A percentile compares a stretch with the other conserved stretches of the same genome.
phyloP scores from a whole-genome alignment of 2,888 invertebrate species.

The Idaea aversata region DNA sequence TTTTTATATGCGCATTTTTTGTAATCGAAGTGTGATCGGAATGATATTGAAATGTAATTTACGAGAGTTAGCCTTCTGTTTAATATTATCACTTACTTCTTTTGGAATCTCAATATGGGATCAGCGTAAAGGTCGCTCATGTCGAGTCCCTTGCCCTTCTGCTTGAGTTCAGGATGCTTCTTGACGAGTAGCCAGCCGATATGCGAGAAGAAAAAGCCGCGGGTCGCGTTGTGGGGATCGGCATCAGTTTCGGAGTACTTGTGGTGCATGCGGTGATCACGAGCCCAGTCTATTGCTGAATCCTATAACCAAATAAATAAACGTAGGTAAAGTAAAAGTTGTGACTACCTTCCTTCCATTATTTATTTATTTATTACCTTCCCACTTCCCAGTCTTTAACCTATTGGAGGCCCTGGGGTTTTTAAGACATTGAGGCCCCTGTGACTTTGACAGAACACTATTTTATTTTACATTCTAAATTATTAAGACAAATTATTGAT shows the following conservation, averaged over 20 bases:
- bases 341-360: not conserved
- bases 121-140: conserved; percentile 90
- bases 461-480: no score
- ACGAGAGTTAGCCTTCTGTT: no score
- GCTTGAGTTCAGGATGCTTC: conserved; percentile 94
- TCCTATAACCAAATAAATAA: conserved; percentile 71
- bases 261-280: conserved; percentile 93
- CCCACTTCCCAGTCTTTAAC: no score
- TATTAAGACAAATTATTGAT: no score
- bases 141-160: conserved; percentile 92
- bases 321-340: not conserved
- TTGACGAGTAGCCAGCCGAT: conserved; percentile 95
- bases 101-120: conserved; percentile 92
- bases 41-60: no score
- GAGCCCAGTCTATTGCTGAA: conserved; percentile 88
- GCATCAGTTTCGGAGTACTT: conserved; percentile 96
- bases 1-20: no score
- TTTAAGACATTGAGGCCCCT: no score
- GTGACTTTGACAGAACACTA: no score
- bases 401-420: no score
- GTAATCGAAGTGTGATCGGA: no score
- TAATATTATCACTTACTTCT: no score
- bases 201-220: conserved; percentile 98
- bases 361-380: no score
- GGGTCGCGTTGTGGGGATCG: conserved; percentile 94